Conservation (phyloP, 2,797 vertebrate species). For the Anniella stebbinsi region DNA sequence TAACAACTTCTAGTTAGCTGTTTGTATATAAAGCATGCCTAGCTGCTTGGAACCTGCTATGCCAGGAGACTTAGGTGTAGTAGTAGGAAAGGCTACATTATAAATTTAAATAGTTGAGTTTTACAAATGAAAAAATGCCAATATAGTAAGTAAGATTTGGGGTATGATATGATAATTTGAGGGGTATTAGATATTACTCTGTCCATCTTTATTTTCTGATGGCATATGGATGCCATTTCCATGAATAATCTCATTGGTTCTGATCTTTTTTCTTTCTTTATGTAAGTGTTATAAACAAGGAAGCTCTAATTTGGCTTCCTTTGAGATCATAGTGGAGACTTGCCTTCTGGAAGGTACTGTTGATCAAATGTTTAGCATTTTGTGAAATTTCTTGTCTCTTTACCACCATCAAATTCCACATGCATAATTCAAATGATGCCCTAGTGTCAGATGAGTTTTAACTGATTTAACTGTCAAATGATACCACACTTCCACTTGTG, state of each 20-base stretch:
- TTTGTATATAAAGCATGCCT: not conserved
- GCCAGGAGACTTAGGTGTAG: not conserved
- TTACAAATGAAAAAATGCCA: not conserved
- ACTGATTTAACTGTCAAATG: not conserved
- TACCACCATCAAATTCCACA: not conserved
- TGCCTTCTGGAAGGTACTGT: not conserved
- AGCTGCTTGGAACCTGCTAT: not conserved
- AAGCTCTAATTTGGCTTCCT: not conserved
- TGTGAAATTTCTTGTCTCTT: not conserved
- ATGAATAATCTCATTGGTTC: not conserved
- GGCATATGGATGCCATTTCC: not conserved
- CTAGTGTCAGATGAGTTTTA: not conserved
- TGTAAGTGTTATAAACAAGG: not conserved
- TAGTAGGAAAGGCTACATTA: not conserved
- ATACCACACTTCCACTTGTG: not conserved
- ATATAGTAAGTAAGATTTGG: not conserved
- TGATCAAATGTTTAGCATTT: not conserved
- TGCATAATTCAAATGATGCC: not conserved
- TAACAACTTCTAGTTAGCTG: not conserved
- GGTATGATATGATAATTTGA: not conserved
- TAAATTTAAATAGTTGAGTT: not conserved
- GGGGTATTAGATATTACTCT: not conserved
- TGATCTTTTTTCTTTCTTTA: not conserved
- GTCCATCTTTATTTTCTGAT: not conserved
- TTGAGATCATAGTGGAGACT: not conserved